These are phyloP conservation scores for Hippocampus abdominalis DNA, from an alignment of 2,113 vertebrate genomes.

Conservation along the genomic window DNA sequence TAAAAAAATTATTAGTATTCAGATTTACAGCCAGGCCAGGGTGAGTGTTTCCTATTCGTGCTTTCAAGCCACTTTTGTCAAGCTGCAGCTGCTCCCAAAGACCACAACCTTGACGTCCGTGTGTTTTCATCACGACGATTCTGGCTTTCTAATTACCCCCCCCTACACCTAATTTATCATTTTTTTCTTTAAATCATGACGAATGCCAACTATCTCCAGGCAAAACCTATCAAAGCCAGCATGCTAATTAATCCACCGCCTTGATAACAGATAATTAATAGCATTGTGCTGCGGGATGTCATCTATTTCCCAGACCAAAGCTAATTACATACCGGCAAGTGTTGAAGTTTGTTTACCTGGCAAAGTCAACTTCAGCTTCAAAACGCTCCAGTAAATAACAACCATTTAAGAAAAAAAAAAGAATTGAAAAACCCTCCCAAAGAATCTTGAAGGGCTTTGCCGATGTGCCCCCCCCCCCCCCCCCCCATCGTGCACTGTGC, in stretches of 20 bases:
- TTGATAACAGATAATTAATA: slow-evolving; percentile 68
- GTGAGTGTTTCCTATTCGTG: too few relatives aligned
- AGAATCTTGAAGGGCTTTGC: neutral
- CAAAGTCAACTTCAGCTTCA: neutral
- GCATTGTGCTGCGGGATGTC: slow-evolving; percentile 54
- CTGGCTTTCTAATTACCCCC: too few relatives aligned
- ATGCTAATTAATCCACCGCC: slow-evolving; percentile 59
- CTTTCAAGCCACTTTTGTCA: too few relatives aligned
- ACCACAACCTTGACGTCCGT: too few relatives aligned
- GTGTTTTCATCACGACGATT: too few relatives aligned
- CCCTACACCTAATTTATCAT: too few relatives aligned
- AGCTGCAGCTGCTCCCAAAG: too few relatives aligned
- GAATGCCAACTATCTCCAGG: slow-evolving; percentile 49
- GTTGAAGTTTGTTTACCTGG: neutral
- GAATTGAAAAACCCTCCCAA: neutral
- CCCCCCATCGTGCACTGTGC: neutral
- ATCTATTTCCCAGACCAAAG: slow-evolving; percentile 45
- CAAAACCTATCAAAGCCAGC: slow-evolving; percentile 45
- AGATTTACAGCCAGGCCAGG: neutral
- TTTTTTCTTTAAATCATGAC: slow-evolving; percentile 12
- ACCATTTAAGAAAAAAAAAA: neutral
- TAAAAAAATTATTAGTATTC: too few relatives aligned
- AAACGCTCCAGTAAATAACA: neutral
- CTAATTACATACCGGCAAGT: slow-evolving; percentile 40
- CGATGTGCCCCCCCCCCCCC: neutral